Base-by-base conservation (phyloP, 2,888 invertebrate species). In the Lydus trimaculatus region DNA sequence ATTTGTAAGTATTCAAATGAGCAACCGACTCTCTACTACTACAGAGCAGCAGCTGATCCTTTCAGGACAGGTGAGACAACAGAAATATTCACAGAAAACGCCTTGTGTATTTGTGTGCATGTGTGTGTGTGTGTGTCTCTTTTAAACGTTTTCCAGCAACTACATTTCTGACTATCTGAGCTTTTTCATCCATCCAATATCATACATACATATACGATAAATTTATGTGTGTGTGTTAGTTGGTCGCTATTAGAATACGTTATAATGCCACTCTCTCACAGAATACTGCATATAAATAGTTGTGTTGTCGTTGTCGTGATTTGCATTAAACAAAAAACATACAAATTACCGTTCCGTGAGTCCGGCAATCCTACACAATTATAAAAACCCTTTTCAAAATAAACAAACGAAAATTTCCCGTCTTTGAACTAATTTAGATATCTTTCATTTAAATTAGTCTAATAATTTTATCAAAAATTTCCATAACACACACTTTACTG, bases 341-440 rank as follows among this genome's bases (percentile, higher is more conserved):
- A 77, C 77, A 78, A 79, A 78, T 78, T 76, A 76, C 76, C 71
- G 72, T 79, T 78, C 76, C 76, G 76, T 77, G 78, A 31, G 39
- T 31, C 62, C 66, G 25, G 59, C 39, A 63, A 58, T 63, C 66
- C 59, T 60, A 33, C 39, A 43, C n/a, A 17, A 2, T 7, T 43
- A 39, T 4, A 13, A 15, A 15, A 15, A 20, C 43, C 43, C 20
- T 20, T 20, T 17, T 6, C 20, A 15, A 36, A 39, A 39, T 5
- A 39, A 15, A 11, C 13, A 17, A 17, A 13, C 39, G 13, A 36
- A 36, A 36, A 13, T 13, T 9, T 33, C 1, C 36, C 36, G 36
- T 15, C 11, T 39, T 39, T 39, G 39, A n/a, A n/a, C 11, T n/a
- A 39, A 43, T 43, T n/a, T 43, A 63, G 17, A n/a, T 20, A 62